phyloP scores from a whole-genome alignment of 2,113 vertebrate species.

The Myotis brandtii region DNA sequence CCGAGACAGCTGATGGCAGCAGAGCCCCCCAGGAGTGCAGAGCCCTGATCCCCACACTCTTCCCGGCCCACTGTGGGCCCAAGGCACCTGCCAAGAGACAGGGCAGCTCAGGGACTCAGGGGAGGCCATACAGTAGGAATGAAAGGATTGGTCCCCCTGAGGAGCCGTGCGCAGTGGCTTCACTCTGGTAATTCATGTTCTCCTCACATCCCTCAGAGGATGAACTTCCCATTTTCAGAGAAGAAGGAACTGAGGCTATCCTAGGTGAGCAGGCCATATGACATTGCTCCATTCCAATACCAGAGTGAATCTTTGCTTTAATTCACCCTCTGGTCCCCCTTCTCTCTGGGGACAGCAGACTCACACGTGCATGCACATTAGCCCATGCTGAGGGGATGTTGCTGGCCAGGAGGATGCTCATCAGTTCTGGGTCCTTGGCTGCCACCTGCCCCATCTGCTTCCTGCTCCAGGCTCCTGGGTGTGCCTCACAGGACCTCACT shows the following conservation, averaged over 20 bases:
- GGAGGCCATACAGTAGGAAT: rapidly evolving
- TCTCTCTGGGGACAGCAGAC: not conserved
- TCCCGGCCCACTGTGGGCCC: not conserved
- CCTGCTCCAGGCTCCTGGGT: not conserved
- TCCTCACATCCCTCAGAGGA: not conserved
- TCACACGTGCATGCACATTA: not conserved
- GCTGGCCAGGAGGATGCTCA: not conserved
- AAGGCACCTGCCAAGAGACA: not conserved
- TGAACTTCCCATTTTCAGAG: not conserved
- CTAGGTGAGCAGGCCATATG: not conserved
- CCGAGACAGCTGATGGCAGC: not conserved
- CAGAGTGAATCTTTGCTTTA: not conserved
- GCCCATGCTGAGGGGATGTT: not conserved
- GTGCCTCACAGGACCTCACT: not conserved
- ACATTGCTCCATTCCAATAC: not conserved
- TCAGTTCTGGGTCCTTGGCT: not conserved
- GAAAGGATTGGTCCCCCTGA: rapidly evolving
- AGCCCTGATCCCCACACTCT: not conserved
- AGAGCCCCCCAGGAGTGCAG: not conserved
- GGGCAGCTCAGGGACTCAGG: not conserved
- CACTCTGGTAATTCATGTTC: no score
- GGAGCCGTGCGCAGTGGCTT: not conserved
- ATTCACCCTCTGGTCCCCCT: not conserved
- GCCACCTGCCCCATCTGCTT: not conserved
- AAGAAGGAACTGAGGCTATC: not conserved